Percentiles rank a stretch among this genome's conserved stretches.
Evolutionary conservation across 2,797 vertebrate species (phyloP).

Genomic region (Neopelma chrysocephalum): DNA sequence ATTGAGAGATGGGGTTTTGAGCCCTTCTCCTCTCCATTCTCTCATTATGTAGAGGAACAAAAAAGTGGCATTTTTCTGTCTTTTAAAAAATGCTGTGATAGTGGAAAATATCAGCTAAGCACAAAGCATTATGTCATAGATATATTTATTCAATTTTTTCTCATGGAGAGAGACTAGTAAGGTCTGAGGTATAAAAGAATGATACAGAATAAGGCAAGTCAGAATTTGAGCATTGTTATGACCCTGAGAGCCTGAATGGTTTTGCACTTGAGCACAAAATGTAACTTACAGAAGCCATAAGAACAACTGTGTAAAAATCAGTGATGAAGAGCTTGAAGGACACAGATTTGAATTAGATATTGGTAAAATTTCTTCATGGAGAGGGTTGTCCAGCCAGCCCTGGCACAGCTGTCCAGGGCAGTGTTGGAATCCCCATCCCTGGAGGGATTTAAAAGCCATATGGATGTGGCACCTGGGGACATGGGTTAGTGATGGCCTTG

Average conservation of each 20-base stretch:
- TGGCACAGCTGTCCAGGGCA: background rate
- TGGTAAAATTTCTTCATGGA: background rate
- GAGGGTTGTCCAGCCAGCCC: background rate
- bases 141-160: background rate
- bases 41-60: background rate
- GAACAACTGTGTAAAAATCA: background rate
- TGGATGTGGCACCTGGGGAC: fast-evolving
- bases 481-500: background rate
- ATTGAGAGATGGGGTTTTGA: background rate
- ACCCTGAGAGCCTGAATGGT: background rate
- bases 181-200: background rate
- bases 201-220: background rate
- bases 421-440: background rate
- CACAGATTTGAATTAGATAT: background rate
- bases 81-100: background rate
- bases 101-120: background rate
- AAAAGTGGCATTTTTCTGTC: background rate
- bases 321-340: background rate
- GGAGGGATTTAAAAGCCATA: background rate
- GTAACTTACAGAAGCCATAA: background rate
- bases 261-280: background rate
- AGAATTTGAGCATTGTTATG: background rate
- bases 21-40: background rate
- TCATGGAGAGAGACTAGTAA: background rate
- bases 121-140: background rate